Evolutionary conservation across 2,888 invertebrate genomes (phyloP).

Genomic region (Xestoiulus laeticollis): DNA sequence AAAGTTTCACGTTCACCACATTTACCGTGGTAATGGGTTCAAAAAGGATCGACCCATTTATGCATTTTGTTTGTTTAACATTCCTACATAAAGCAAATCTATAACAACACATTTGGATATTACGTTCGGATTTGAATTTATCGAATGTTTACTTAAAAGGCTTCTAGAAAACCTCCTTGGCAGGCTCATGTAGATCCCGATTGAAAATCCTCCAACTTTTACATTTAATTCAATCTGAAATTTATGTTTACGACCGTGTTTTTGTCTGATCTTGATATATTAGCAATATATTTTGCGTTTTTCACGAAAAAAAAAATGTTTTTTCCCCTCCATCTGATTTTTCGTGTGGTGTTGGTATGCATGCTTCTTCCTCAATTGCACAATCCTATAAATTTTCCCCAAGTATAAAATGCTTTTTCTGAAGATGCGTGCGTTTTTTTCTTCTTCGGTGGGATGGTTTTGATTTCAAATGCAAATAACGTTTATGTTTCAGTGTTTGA

Average conservation of each 20-base stretch:
- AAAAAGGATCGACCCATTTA: too few relatives aligned
- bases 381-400: background rate
- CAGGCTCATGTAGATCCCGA: background rate
- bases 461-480: slow-evolving; percentile 19
- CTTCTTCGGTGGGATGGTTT: background rate
- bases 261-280: slow-evolving; percentile 9
- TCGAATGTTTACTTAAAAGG: background rate
- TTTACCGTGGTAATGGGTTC: too few relatives aligned
- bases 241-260: slow-evolving; percentile 3
- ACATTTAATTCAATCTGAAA: slow-evolving; percentile 10
- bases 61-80: too few relatives aligned
- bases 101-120: background rate
- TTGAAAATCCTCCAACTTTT: background rate
- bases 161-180: background rate
- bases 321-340: background rate
- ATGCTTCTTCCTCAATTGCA: background rate
- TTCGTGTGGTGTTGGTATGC: background rate
- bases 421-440: background rate
- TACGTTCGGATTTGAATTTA: slow-evolving; percentile 8
- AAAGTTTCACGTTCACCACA: too few relatives aligned
- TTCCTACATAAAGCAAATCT: background rate
- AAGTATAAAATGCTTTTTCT: background rate
- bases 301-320: background rate
- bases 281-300: background rate
- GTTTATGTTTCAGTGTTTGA: background rate